Base-by-base conservation (phyloP, 2,113 vertebrate species). In the human (Homo sapiens) region DNA sequence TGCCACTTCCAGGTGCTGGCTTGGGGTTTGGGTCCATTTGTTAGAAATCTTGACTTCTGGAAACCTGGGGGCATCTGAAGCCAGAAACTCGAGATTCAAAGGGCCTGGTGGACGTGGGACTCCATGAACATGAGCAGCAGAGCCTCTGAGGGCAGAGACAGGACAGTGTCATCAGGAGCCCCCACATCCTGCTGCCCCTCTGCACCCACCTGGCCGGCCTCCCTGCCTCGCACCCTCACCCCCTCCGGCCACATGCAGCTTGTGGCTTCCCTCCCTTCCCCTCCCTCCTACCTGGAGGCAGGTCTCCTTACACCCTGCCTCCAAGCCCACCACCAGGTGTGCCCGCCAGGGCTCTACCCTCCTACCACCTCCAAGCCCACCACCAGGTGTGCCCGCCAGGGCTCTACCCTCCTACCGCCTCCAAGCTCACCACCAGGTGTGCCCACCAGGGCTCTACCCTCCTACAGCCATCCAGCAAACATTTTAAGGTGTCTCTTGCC, bases 231-330 rank as follows among this genome's bases (percentile, higher is more conserved):
- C 66, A 43, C 32, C 76, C 35, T n/a, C 8, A 22, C 38, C 57
- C 10, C 11, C 7, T n/a, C 23, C 0, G 5, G 23, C 27, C 14
- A 0, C 14, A 0, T 6, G 6, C 6, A 13, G 52, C 12, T 32
- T 35, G 3, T 14, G 27, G 13, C n/a, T 57, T 16, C 3, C 57
- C 30, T 30, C 4, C 57, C 81, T 32, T 38, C 64, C 70, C 8
- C 13, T 11, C 22, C 78, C 23, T 16, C 89, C 88, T 27, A 0
- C 61, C 12, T 14, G 27, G 30, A 27, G 27, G 25, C 27, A 64
- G 27, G 30, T 30, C 11, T 5, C 61, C 61, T 64, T 64, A 5
- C 2, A 11, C 61, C 27, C 12, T 0, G 13, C 61, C 61, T 30
- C 61, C 61, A 64, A 13, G 27, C 27, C 27, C 61, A 64, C 40